Evolutionary conservation across 2,888 invertebrate species (phyloP).

Genomic region (Limnephilus auricula): DNA sequence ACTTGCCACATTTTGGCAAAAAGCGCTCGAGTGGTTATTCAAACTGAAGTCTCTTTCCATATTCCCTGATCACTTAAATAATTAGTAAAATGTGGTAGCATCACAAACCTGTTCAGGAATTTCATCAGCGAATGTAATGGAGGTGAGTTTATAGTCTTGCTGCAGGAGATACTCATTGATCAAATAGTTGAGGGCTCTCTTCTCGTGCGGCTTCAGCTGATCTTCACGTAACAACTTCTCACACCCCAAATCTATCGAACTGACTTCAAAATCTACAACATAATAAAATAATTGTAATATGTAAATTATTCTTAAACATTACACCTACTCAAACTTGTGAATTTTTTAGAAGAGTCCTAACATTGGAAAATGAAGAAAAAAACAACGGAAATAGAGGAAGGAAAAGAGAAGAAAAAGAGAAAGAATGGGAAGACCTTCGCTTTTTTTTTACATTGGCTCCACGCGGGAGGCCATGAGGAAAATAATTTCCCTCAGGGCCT

Average conservation of each 20-base stretch:
- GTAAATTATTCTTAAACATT: background rate
- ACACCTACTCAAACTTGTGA: background rate
- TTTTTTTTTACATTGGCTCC: background rate
- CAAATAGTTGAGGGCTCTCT: constrained; percentile 89
- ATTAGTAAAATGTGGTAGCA: background rate
- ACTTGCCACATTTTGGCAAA: too few relatives aligned
- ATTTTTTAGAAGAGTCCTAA: background rate
- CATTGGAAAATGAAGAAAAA: background rate
- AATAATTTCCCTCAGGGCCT: too few relatives aligned
- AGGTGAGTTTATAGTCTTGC: constrained; percentile 90
- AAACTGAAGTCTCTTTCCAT: too few relatives aligned
- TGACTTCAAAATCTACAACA: constrained; percentile 73
- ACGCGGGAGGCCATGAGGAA: too few relatives aligned
- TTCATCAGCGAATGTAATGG: constrained; percentile 94
- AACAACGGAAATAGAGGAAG: too few relatives aligned
- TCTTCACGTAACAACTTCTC: constrained; percentile 71
- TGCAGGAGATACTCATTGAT: constrained; percentile 90
- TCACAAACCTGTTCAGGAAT: constrained; percentile 88
- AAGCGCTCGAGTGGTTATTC: too few relatives aligned
- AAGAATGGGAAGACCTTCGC: background rate
- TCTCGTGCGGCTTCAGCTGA: constrained; percentile 87
- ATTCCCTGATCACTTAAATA: background rate
- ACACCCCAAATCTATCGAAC: constrained; percentile 73
- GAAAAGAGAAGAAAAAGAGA: background rate
- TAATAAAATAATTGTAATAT: background rate